phyloP scores from a whole-genome alignment of 2,888 invertebrate species.

The Trimorus sp. region DNA sequence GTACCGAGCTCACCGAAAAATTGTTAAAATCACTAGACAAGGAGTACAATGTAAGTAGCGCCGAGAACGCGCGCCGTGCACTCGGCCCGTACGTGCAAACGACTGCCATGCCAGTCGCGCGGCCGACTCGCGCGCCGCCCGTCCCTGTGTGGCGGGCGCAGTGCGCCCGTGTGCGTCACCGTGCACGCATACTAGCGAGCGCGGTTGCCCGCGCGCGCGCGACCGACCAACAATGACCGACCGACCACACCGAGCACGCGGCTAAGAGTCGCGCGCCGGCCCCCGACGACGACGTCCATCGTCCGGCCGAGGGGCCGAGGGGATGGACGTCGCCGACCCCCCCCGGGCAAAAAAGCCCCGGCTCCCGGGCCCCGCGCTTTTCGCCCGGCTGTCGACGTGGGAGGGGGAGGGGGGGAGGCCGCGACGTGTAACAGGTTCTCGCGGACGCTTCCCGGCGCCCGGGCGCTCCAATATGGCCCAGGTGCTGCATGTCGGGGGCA shows the following conservation, averaged over 20 bases:
- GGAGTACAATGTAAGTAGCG: constrained; percentile 97
- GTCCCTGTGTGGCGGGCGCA: constrained; percentile 68
- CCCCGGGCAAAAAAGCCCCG: too few relatives aligned
- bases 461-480: too few relatives aligned
- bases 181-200: constrained; percentile 23
- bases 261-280: constrained; percentile 1
- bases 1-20: constrained; percentile 95
- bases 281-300: not conserved
- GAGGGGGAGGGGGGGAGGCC: too few relatives aligned
- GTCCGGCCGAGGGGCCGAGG: too few relatives aligned
- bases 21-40: constrained; percentile 98
- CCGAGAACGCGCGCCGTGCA: constrained; percentile 80
- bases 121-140: constrained; percentile 70
- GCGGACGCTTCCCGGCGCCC: too few relatives aligned
- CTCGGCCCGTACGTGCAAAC: constrained; percentile 84
- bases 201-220: constrained; percentile 8
- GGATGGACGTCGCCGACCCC: too few relatives aligned
- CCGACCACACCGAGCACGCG: not conserved
- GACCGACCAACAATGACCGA: not conserved
- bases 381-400: too few relatives aligned
- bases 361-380: too few relatives aligned
- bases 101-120: constrained; percentile 79
- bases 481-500: too few relatives aligned
- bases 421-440: too few relatives aligned
- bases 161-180: constrained; percentile 69